These are phyloP conservation scores for Elaphurus davidianus DNA, from an alignment of 2,113 vertebrate genomes.

Conservation along the genomic window DNA sequence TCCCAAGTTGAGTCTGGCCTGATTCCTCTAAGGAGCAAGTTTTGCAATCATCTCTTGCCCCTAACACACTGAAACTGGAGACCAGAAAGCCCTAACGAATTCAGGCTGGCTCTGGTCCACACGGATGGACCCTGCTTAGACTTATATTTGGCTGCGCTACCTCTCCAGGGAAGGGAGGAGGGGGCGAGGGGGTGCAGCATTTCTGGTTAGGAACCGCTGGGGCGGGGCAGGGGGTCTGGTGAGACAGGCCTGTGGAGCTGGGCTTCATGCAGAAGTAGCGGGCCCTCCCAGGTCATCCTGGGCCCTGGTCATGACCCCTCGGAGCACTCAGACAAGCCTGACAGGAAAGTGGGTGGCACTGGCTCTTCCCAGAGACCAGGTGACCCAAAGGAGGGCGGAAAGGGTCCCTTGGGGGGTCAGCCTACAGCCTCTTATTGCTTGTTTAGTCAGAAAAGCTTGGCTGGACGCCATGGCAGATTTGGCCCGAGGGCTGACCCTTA, in stretches of 20 bases:
- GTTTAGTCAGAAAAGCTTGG: conserved; percentile 12
- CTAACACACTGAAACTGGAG: not conserved
- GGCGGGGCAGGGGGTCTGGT: not conserved
- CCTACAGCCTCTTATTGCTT: conserved; percentile 62
- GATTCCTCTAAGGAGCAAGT: not conserved
- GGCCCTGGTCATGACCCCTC: not conserved
- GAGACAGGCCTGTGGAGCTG: not conserved
- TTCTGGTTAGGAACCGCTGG: not conserved
- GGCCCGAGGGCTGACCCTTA: not conserved
- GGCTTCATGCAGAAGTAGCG: not conserved
- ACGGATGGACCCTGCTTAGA: not conserved
- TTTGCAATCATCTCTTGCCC: not conserved
- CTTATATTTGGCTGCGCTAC: not conserved
- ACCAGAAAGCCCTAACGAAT: not conserved
- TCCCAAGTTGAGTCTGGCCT: not conserved
- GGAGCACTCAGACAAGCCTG: not conserved
- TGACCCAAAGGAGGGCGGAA: not conserved
- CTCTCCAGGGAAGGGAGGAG: not conserved
- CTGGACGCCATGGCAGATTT: not conserved
- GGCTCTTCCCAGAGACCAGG: not conserved
- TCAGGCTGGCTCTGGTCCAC: not conserved
- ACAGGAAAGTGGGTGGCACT: not conserved
- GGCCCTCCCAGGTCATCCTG: not conserved
- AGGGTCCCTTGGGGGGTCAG: not conserved
- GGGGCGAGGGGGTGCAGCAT: not conserved